These are phyloP conservation scores for Momotus momota DNA, from an alignment of 2,797 vertebrate genomes.

Conservation along the genomic window DNA sequence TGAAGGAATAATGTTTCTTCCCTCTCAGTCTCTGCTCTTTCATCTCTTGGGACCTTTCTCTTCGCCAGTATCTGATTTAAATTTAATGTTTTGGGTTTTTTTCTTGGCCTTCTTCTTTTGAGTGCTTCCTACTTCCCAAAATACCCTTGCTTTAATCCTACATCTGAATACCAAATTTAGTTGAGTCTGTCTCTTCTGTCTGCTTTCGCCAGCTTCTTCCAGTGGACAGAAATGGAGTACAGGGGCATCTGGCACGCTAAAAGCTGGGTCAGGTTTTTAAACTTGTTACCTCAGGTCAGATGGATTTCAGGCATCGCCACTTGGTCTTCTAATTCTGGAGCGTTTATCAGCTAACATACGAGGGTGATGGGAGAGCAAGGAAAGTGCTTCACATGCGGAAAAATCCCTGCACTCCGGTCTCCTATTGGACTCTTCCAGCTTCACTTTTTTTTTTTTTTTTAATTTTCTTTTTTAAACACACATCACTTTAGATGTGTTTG, in stretches of 20 bases:
- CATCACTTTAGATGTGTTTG: background rate
- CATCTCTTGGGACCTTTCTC: background rate
- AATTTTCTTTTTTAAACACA: background rate
- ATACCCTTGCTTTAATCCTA: conserved; percentile 40
- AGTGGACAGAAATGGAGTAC: background rate
- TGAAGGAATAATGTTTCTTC: background rate
- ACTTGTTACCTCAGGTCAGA: conserved; percentile 32
- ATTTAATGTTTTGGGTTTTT: background rate
- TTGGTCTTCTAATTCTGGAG: conserved; percentile 66
- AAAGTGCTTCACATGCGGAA: background rate
- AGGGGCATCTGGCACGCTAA: background rate
- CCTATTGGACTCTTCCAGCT: background rate
- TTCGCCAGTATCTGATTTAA: background rate
- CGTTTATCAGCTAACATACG: conserved; percentile 40
- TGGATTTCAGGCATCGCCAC: conserved; percentile 52
- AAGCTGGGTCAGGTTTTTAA: conserved; percentile 49
- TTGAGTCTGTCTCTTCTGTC: background rate
- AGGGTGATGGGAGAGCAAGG: conserved; percentile 16
- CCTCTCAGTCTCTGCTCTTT: background rate
- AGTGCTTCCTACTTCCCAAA: conserved; percentile 3
- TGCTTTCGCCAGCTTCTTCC: conserved; percentile 17
- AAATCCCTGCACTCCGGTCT: background rate
- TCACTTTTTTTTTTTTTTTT: background rate
- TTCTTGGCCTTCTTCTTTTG: background rate
- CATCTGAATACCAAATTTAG: conserved; percentile 28